Percentiles rank a stretch among this genome's conserved stretches.
These are phyloP conservation scores for Caenorhabditis elegans DNA, from an alignment of 1,140 invertebrate species.

Conservation along the genomic window DNA sequence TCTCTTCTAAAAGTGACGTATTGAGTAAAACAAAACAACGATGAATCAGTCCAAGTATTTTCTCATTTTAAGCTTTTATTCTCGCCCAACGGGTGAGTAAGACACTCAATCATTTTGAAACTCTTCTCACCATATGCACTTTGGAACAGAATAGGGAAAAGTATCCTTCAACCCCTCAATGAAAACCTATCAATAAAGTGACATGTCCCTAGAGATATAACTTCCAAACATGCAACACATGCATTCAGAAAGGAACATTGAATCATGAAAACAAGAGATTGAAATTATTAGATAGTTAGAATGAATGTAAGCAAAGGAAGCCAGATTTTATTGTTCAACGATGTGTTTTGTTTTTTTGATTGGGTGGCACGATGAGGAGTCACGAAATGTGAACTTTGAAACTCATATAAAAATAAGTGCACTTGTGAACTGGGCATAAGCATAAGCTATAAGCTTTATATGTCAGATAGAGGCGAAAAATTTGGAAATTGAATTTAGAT, in stretches of 20 bases:
- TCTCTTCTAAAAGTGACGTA: neutral
- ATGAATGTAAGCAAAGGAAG: neutral
- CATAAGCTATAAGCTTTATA: neutral
- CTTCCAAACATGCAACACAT: constrained; percentile 2
- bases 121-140: constrained; percentile 26
- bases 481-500: constrained; percentile 20
- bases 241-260: neutral
- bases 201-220: constrained; percentile 7
- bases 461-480: constrained; percentile 8
- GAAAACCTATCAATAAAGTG: constrained; percentile 29
- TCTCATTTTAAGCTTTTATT: constrained; percentile 16
- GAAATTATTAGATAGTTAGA: neutral
- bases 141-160: neutral
- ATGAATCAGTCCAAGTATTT: neutral
- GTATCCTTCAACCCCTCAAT: constrained; percentile 9
- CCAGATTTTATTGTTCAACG: neutral
- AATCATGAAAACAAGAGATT: neutral
- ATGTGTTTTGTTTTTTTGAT: too few relatives aligned
- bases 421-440: neutral
- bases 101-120: constrained; percentile 28
- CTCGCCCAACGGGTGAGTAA: constrained; percentile 11
- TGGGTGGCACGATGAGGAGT: neutral
- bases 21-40: neutral
- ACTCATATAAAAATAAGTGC: constrained; percentile 6
- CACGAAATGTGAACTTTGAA: neutral